Evolutionary conservation across 2,797 vertebrate species (phyloP).

Genomic region (Oreonectes daqikongensis): DNA sequence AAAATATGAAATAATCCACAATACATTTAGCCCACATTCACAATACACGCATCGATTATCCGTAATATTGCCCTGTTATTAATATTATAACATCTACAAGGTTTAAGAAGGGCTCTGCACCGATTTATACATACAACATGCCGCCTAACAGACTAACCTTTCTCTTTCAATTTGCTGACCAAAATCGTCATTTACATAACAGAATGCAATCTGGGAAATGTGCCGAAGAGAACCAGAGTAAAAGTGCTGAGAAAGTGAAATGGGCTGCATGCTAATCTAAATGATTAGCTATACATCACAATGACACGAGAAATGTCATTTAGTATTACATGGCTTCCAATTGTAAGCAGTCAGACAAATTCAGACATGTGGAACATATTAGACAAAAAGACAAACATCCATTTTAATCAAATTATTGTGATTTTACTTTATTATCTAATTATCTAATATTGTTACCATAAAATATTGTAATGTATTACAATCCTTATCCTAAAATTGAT

Average conservation of each 20-base stretch:
- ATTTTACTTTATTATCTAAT: neutral
- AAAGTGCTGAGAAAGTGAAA: slow-evolving; percentile 70
- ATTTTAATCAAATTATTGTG: neutral
- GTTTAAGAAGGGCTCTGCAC: neutral
- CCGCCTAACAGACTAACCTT: slow-evolving; percentile 4
- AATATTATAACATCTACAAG: neutral
- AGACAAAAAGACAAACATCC: neutral
- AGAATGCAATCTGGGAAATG: slow-evolving; percentile 61
- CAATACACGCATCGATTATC: too few species aligned
- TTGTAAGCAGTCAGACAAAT: slow-evolving; percentile 23
- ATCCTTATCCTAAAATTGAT: too few species aligned
- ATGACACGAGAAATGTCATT: slow-evolving; percentile 46
- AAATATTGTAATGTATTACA: too few species aligned
- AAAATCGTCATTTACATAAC: slow-evolving; percentile 59
- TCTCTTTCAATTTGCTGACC: slow-evolving; percentile 63
- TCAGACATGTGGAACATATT: slow-evolving; percentile 6
- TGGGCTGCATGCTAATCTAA: slow-evolving; percentile 65
- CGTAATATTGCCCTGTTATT: too few species aligned
- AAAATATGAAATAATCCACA: neutral
- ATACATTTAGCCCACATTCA: too few species aligned
- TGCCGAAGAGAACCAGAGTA: slow-evolving; percentile 44
- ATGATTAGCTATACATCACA: slow-evolving; percentile 65
- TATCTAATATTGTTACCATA: too few species aligned
- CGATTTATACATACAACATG: neutral
- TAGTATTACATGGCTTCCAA: slow-evolving; percentile 41